A percentile compares a stretch with the other conserved stretches of the same genome.
Evolutionary conservation across 2,797 vertebrate genomes (phyloP).

Genomic region (Somateria mollissima): DNA sequence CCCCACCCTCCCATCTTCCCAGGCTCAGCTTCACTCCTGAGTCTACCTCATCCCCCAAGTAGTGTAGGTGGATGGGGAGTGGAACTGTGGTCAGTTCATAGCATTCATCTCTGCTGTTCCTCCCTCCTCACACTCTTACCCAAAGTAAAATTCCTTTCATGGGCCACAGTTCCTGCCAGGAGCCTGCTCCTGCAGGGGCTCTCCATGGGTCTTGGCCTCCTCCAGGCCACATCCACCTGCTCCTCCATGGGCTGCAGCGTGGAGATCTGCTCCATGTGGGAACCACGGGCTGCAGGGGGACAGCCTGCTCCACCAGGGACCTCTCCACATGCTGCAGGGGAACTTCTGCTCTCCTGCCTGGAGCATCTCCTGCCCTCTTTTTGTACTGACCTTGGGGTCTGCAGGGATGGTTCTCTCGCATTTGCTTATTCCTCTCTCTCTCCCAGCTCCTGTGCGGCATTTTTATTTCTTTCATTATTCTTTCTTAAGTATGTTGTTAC

Average conservation of each 20-base stretch:
- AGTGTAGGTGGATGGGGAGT: background rate
- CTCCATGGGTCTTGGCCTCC: background rate
- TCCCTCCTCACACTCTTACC: background rate
- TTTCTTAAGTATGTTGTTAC: background rate
- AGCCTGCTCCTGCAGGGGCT: fast-evolving
- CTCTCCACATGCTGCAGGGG: background rate
- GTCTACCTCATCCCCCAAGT: background rate
- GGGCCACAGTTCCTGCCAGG: background rate
- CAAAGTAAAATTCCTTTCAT: background rate
- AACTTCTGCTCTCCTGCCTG: background rate
- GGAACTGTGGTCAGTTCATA: fast-evolving
- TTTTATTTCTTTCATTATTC: background rate
- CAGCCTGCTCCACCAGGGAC: background rate
- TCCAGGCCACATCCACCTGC: background rate
- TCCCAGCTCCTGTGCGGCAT: background rate
- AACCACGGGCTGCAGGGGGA: fast-evolving
- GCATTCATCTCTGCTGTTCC: background rate
- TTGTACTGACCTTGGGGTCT: background rate
- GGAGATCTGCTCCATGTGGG: background rate
- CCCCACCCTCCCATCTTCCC: fast-evolving
- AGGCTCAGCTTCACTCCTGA: background rate
- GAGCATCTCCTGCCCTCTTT: background rate
- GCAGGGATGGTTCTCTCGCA: background rate
- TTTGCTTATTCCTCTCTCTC: background rate
- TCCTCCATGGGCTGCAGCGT: fast-evolving